phyloP scores from a whole-genome alignment of 2,797 vertebrate genomes.

The Rallus crepitans region DNA sequence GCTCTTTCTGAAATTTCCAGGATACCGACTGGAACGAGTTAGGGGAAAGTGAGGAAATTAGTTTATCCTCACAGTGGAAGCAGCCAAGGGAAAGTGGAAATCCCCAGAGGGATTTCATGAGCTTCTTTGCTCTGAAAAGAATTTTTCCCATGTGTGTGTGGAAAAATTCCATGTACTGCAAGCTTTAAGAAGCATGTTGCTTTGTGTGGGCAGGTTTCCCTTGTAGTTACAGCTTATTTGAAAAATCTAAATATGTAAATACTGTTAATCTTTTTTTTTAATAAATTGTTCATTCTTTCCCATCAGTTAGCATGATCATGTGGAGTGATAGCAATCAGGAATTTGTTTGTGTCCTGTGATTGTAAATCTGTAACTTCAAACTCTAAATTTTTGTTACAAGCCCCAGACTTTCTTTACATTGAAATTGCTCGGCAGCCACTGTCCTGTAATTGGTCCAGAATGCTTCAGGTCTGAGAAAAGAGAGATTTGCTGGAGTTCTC shows the following conservation, averaged over 20 bases:
- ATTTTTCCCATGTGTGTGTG: constrained; percentile 10
- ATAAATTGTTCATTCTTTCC: not conserved
- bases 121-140: not conserved
- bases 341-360: not conserved
- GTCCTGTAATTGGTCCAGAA: not conserved
- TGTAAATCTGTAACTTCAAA: constrained; percentile 25
- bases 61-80: not conserved
- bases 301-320: constrained; percentile 10
- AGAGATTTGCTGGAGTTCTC: not conserved
- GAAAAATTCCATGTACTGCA: not conserved
- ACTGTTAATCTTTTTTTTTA: not conserved
- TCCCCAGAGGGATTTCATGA: not conserved
- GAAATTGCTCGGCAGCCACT: not conserved
- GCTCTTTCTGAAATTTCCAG: not conserved
- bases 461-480: not conserved
- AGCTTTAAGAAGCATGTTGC: not conserved
- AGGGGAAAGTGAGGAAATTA: not conserved
- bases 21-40: not conserved
- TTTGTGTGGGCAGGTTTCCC: not conserved
- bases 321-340: not conserved
- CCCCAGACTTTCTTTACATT: not conserved
- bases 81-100: constrained; percentile 19
- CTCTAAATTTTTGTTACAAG: not conserved
- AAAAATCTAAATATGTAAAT: not conserved
- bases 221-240: constrained; percentile 8